phyloP scores from a whole-genome alignment of 2,113 vertebrate species.

The Stegostoma tigrinum region DNA sequence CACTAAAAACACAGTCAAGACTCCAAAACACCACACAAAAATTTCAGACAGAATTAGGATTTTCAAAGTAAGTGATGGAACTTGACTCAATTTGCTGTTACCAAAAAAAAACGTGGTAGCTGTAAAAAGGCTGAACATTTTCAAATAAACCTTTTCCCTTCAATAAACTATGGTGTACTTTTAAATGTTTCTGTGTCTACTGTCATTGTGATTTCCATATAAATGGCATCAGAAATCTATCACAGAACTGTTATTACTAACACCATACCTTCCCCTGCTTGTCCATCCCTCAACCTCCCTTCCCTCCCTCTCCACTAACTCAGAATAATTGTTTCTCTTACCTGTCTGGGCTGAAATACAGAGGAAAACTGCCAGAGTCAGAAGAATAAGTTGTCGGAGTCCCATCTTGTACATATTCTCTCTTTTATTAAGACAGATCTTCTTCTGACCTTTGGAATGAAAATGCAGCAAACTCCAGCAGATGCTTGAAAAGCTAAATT shows the following conservation, averaged over 20 bases:
- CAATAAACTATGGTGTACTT: background rate
- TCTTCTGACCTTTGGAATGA: background rate
- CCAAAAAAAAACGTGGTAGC: background rate
- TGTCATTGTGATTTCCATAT: background rate
- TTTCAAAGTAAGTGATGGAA: background rate
- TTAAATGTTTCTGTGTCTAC: background rate
- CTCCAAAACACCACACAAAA: background rate
- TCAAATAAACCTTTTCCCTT: background rate
- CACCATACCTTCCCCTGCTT: background rate
- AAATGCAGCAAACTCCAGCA: background rate
- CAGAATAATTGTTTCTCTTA: background rate
- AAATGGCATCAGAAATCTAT: background rate
- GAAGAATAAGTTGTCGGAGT: background rate
- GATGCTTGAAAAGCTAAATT: background rate
- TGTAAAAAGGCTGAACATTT: background rate
- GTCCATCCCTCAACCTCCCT: background rate
- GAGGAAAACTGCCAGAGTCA: background rate
- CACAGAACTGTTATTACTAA: background rate
- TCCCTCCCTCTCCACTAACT: background rate
- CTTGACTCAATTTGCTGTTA: background rate
- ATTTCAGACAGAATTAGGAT: background rate
- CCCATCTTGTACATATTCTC: conserved; percentile 19
- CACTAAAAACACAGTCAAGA: background rate
- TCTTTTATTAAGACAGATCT: background rate
- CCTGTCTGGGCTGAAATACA: conserved; percentile 15